Base-by-base conservation (phyloP, 2,797 vertebrate species). In the Lepilemur septentrionalis region DNA sequence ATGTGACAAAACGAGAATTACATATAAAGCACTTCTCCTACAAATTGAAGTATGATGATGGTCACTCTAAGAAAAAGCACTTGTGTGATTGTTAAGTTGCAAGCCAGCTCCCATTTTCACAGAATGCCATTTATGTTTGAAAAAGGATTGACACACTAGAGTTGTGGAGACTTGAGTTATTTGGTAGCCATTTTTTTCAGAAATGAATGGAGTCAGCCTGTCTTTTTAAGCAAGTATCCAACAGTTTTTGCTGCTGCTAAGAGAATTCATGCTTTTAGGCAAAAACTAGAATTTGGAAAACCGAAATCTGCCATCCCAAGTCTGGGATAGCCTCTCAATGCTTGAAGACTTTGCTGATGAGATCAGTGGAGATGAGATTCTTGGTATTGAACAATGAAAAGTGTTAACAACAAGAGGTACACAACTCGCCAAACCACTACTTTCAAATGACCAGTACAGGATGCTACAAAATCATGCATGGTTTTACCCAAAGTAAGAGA, bases 201-300 rank as follows among this genome's bases (percentile, higher is more conserved):
- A 92, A 88, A 50, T n/a, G 63, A 92, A 89, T 46, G 22, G 59
- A 75, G 5, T 25, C 14, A 89, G 48, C 5, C n/a, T 43, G 65
- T 48, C 55, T 30, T 14, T 65, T 69, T 17, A 65, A 87, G 61
- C 52, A 86, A 92, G 41, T 43, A 61, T 85, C 41, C n/a, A 48
- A 70, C 4, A 35, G 41, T 32, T 6, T 48, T 35, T 86, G 48
- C 57, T 79, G 46, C 22, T 43, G 82, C 25, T 28, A 17, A 91
- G 1, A 63, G 63, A 94, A 82, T 57, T 61, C 17, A 86, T 9
- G 6, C 65, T 91, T 86, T 78, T 2, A 41, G 48, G 72, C 50
- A 85, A 91, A 93, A 93, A 57, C 25, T 13, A 65, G 17, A 81
- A 72, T 50, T 88, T 20, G 84, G 63, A 88, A 76, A 87, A 69